phyloP scores from a whole-genome alignment of 2,113 vertebrate genomes.

The Crypturellus undulatus region DNA sequence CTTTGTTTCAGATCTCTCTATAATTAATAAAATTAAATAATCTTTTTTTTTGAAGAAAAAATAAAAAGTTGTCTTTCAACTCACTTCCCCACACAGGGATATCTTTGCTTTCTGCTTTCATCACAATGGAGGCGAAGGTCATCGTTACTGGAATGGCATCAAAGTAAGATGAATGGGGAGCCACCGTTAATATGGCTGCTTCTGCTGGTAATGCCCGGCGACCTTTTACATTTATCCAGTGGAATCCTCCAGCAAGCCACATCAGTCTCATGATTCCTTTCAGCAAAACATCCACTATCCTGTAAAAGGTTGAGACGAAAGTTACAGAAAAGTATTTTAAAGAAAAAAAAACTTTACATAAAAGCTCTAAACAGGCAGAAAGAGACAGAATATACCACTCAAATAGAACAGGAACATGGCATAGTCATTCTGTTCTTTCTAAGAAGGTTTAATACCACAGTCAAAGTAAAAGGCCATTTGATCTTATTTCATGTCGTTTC shows the following conservation, averaged over 20 bases:
- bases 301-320: conserved; percentile 61
- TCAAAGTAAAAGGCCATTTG: neutral
- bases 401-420: neutral
- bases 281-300: conserved; percentile 86
- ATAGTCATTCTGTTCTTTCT: neutral
- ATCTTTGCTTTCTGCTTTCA: conserved; percentile 93
- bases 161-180: conserved; percentile 95
- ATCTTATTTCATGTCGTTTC: neutral
- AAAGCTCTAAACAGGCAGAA: neutral
- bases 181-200: conserved; percentile 89
- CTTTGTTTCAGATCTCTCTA: neutral
- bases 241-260: conserved; percentile 97
- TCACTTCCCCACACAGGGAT: conserved; percentile 98
- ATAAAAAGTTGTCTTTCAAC: conserved; percentile 59
- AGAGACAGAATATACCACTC: neutral
- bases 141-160: conserved; percentile 96
- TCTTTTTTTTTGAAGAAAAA: neutral
- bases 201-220: conserved; percentile 82
- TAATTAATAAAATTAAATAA: neutral
- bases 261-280: conserved; percentile 91
- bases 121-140: conserved; percentile 95
- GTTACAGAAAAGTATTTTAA: neutral
- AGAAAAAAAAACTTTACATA: neutral
- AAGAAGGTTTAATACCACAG: neutral
- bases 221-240: conserved; percentile 92